Conservation (phyloP, 2,113 vertebrate species). For the Laticauda colubrina region DNA sequence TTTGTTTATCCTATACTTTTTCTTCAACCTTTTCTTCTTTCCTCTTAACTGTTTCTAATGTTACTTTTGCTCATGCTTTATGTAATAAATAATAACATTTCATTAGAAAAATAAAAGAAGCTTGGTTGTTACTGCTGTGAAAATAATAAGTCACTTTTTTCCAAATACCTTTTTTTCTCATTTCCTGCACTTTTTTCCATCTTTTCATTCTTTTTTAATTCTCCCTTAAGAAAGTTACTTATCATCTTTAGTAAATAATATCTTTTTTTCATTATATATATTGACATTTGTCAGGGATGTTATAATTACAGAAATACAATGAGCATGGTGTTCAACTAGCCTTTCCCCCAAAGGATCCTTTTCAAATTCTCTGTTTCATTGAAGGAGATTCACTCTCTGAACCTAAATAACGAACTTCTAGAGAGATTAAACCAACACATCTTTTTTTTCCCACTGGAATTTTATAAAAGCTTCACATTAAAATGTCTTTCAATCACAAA, state of each 20-base stretch:
- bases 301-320: not conserved
- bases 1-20: too few relatives aligned
- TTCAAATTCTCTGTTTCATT: not conserved
- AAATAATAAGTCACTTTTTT: not conserved
- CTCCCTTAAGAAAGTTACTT: too few relatives aligned
- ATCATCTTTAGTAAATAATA: too few relatives aligned
- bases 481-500: constrained; percentile 15
- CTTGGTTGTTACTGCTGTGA: not conserved
- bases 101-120: too few relatives aligned
- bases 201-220: not conserved
- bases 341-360: not conserved
- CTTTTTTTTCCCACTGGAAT: not conserved
- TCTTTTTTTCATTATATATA: too few relatives aligned
- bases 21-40: too few relatives aligned
- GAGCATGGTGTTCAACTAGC: not conserved
- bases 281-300: not conserved
- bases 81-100: too few relatives aligned
- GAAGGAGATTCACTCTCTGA: not conserved
- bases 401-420: not conserved
- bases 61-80: too few relatives aligned
- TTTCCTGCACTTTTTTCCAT: not conserved
- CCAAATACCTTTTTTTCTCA: not conserved
- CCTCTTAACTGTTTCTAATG: too few relatives aligned
- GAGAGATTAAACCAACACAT: not conserved
- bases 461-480: not conserved